phyloP scores from a whole-genome alignment of 2,888 invertebrate genomes.

The Steinernema carpocapsae region DNA sequence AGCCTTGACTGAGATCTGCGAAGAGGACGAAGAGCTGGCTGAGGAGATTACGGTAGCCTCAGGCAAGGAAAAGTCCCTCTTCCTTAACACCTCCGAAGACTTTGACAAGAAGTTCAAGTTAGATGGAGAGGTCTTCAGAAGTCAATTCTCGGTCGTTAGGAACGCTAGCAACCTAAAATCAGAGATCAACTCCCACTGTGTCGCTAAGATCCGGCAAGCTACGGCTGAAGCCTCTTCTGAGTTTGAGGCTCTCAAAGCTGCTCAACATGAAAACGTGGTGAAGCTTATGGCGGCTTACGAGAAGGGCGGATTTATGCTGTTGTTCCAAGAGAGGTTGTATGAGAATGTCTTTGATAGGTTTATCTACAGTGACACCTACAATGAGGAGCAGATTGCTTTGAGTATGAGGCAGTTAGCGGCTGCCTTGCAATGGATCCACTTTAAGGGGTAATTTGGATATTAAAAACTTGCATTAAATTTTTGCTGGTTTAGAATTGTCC shows the following conservation, averaged over 20 bases:
- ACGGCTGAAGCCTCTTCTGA: slow-evolving; percentile 76
- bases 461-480: too few species aligned
- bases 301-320: slow-evolving; percentile 74
- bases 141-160: slow-evolving; percentile 84
- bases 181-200: slow-evolving; percentile 77
- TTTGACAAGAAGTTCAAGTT: slow-evolving; percentile 76
- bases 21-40: slow-evolving; percentile 73
- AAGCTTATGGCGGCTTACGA: slow-evolving; percentile 73
- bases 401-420: slow-evolving; percentile 86
- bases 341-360: slow-evolving; percentile 83
- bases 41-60: slow-evolving; percentile 41
- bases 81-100: slow-evolving; percentile 49
- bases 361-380: slow-evolving; percentile 86
- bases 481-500: slow-evolving; percentile 77
- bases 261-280: slow-evolving; percentile 84
- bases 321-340: slow-evolving; percentile 74
- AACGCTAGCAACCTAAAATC: slow-evolving; percentile 79
- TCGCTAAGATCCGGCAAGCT: slow-evolving; percentile 78
- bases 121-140: slow-evolving; percentile 83
- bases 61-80: slow-evolving; percentile 44
- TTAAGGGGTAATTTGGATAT: slow-evolving; percentile 76
- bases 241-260: slow-evolving; percentile 81
- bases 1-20: slow-evolving; percentile 33
- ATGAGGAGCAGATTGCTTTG: slow-evolving; percentile 87
- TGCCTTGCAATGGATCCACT: slow-evolving; percentile 90